Conservation (phyloP, 2,888 invertebrate genomes). For the Sarcophaga carnaria region DNA sequence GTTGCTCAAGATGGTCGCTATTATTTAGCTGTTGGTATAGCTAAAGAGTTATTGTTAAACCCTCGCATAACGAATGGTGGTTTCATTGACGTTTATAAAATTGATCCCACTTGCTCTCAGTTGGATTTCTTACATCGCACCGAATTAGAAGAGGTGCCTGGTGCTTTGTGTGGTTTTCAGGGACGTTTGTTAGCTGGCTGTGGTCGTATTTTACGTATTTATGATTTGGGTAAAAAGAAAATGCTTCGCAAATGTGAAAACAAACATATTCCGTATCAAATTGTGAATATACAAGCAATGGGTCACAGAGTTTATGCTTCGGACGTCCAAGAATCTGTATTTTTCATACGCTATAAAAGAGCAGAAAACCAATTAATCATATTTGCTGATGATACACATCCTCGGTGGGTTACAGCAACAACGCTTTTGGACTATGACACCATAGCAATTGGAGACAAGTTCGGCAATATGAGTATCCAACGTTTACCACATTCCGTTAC, state of each 20-base stretch:
- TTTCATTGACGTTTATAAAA: conserved; percentile 91
- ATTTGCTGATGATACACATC: conserved; percentile 99
- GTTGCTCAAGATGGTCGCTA: conserved; percentile 82
- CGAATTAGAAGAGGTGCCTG: conserved; percentile 94
- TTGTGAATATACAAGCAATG: conserved; percentile 95
- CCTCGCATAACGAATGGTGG: conserved; percentile 92
- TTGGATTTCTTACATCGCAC: conserved; percentile 97
- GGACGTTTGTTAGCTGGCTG: conserved; percentile 96
- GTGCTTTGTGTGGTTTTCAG: conserved; percentile 94
- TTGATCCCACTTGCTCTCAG: conserved; percentile 89
- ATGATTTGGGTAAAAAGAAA: conserved; percentile 98
- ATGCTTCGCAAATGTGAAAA: conserved; percentile 98
- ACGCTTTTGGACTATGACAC: conserved; percentile 97
- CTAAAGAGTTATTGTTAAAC: conserved; percentile 93
- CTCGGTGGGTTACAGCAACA: conserved; percentile 96
- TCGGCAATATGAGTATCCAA: conserved; percentile 96
- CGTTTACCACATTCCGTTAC: conserved; percentile 94
- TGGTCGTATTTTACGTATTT: conserved; percentile 94
- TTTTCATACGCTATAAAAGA: conserved; percentile 96
- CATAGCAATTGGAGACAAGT: conserved; percentile 97
- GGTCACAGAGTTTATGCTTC: conserved; percentile 97
- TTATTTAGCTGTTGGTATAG: conserved; percentile 93
- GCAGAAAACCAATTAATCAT: conserved; percentile 98
- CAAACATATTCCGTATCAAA: conserved; percentile 96
- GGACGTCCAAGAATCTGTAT: conserved; percentile 98